phyloP scores from a whole-genome alignment of 92 coral and sea anemone genomes.

The Epizoanthus rinbou region DNA sequence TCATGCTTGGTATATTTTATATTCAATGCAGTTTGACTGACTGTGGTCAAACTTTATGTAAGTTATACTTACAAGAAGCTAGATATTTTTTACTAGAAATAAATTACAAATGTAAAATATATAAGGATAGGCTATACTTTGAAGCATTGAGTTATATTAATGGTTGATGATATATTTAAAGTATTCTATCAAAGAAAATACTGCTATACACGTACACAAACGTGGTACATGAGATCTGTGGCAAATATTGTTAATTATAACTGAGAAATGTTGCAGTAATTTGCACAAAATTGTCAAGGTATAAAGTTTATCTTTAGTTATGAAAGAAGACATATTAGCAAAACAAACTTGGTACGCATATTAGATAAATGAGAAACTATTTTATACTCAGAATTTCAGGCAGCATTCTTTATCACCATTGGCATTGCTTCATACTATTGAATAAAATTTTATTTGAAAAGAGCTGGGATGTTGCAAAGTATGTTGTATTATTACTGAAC shows the following conservation, averaged over 20 bases:
- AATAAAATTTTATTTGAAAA: not conserved
- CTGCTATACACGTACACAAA: not conserved
- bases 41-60: not conserved
- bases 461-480: not conserved
- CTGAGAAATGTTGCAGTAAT: slow-evolving; percentile 15
- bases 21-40: not conserved
- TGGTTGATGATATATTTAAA: slow-evolving; percentile 5
- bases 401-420: not conserved
- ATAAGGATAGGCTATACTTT: not conserved
- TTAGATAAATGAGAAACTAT: not conserved
- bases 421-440: slow-evolving; percentile 1
- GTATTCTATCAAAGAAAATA: slow-evolving; percentile 10
- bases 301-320: not conserved
- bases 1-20: slow-evolving; percentile 7
- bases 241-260: not conserved
- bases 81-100: slow-evolving; percentile 7
- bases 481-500: not conserved
- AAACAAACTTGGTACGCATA: not conserved
- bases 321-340: slow-evolving; percentile 12
- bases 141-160: slow-evolving; percentile 10
- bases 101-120: slow-evolving; percentile 6
- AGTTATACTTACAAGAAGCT: not conserved
- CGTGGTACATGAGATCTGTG: not conserved
- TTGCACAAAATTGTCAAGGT: slow-evolving; percentile 7
- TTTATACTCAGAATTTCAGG: not conserved